Conservation (phyloP, 1,140 invertebrate species). For the Danaus melanippus region DNA sequence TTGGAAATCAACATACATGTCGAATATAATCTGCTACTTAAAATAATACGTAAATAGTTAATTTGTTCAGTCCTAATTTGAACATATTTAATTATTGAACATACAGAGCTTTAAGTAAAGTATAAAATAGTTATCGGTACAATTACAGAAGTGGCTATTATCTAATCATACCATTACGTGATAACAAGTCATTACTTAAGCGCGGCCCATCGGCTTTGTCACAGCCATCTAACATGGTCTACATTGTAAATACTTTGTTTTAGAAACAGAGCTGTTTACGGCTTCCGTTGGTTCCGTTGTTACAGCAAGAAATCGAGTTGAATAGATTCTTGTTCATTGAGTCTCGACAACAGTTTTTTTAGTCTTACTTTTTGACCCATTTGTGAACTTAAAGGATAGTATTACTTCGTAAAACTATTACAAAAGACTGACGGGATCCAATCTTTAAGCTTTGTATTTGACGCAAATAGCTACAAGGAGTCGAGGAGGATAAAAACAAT, state of each 20-base stretch:
- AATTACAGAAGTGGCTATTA: constrained; percentile 11
- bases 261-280: too few relatives aligned
- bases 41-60: too few relatives aligned
- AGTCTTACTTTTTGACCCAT: neutral
- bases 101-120: neutral
- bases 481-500: too few relatives aligned
- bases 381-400: too few relatives aligned
- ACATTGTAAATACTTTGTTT: too few relatives aligned
- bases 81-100: neutral
- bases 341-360: neutral
- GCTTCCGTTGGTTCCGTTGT: too few relatives aligned
- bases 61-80: neutral
- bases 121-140: constrained; percentile 1
- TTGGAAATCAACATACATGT: too few relatives aligned
- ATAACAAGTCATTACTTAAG: constrained; percentile 10
- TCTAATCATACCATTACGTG: constrained; percentile 12
- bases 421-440: too few relatives aligned
- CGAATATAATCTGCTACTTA: too few relatives aligned
- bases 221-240: neutral
- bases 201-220: neutral
- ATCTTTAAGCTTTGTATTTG: too few relatives aligned
- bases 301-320: neutral
- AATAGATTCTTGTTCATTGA: neutral
- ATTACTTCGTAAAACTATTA: too few relatives aligned
- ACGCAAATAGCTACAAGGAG: too few relatives aligned